Evolutionary conservation across 2,888 invertebrate genomes (phyloP).

Genomic region (Aspidiotus rigidus): DNA sequence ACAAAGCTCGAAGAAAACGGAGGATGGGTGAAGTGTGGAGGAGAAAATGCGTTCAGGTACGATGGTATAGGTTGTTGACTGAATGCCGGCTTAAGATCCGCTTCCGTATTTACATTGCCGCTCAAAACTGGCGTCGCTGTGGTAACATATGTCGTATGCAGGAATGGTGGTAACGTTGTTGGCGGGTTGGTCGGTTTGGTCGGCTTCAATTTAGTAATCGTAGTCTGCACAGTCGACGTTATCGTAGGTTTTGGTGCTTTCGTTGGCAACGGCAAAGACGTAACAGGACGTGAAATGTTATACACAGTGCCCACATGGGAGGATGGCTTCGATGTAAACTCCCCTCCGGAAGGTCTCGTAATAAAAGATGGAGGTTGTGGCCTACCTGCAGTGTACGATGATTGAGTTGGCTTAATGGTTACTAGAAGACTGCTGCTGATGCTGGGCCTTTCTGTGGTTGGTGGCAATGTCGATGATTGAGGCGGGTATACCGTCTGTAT

Average conservation of each 20-base stretch:
- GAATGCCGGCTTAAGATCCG: constrained; percentile 11
- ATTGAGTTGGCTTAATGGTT: constrained; percentile 37
- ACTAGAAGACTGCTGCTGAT: constrained; percentile 38
- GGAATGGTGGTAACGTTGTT: not conserved
- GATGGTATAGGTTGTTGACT: constrained; percentile 12
- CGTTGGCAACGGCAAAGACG: constrained; percentile 34
- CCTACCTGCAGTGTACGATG: constrained; percentile 1
- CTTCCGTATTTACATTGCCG: constrained; percentile 14
- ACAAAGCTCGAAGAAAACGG: constrained; percentile 13
- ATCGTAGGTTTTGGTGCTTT: constrained; percentile 33
- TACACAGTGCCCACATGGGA: constrained; percentile 34
- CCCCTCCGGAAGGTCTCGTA: constrained; percentile 33
- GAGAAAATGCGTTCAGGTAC: constrained; percentile 1
- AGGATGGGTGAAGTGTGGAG: not conserved
- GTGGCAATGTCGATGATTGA: too few species aligned
- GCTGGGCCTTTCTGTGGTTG: constrained; percentile 33
- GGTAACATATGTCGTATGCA: constrained; percentile 34
- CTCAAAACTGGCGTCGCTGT: constrained; percentile 35
- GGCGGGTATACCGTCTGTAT: constrained; percentile 17
- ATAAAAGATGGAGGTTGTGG: constrained; percentile 34
- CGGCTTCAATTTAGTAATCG: not conserved
- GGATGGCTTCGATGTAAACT: constrained; percentile 10
- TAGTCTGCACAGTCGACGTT: constrained; percentile 27
- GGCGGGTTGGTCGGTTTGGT: constrained; percentile 27
- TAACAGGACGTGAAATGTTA: constrained; percentile 26